Base-by-base conservation (phyloP, 2,888 invertebrate species). In the Gastrophysa polygoni region DNA sequence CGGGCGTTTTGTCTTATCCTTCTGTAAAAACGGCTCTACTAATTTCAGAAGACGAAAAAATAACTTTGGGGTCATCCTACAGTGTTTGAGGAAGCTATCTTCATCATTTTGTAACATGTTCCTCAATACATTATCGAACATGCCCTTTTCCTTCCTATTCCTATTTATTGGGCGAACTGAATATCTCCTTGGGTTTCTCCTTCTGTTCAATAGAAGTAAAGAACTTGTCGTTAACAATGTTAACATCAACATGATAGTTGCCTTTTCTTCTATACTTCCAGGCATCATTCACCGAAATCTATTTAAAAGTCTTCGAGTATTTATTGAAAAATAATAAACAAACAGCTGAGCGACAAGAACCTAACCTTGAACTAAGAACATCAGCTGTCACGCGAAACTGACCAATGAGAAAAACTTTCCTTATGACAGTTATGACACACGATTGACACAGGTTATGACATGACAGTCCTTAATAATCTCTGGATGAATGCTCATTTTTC, bases 81-180 rank as follows among this genome's bases (percentile, higher is more conserved):
- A 34, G n/a, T 54, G 43, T 29, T 49, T 43, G n/a, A 49, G 38
- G 44, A 59, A 43, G 17, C 38, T 32, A 14, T 34, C 52, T 24
- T 46, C 17, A 46, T 46, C 46, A 2, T 46, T 14, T 46, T 8
- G 2, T 8, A 14, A 10, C 46, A 46, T 46, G 18, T 2, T 14
- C 11, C 1, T 14, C 46, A 46, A 46, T 1, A 46, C 18, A 18
- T 46, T 46, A n/a, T 46, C 2, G 18, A 46, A 46, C 46, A 16
- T 46, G 8, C 17, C 17, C 8, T 46, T 46, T 46, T 46, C 46
- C 16, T 14, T 46, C 17, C 46, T 46, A 8, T 46, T 46, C 46
- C 46, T 46, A 16, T 46, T 46, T 46, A 46, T 46, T 2, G 46
- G 46, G 2, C 46, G 17, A 46, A 46, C 46, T 14, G 46, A 16